phyloP scores from a whole-genome alignment of 2,113 vertebrate species.

The Sphyrna mokarran region DNA sequence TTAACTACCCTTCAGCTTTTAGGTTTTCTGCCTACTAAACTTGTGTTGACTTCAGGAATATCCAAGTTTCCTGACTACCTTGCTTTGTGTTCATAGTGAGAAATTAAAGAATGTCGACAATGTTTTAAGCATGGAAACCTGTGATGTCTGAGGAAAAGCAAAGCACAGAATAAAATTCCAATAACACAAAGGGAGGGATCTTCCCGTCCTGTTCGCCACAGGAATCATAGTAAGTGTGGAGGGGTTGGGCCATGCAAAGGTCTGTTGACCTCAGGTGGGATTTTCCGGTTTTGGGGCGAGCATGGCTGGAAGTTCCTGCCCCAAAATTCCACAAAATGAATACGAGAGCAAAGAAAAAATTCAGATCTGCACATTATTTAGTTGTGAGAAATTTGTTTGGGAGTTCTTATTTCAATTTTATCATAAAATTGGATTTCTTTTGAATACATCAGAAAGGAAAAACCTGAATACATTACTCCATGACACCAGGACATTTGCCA shows the following conservation, averaged over 20 bases:
- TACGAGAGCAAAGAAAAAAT: not conserved
- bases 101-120: not conserved
- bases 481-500: not conserved
- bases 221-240: too few species aligned
- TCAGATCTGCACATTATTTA: not conserved
- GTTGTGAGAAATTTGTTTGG: not conserved
- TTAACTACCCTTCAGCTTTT: not conserved
- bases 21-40: not conserved
- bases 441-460: not conserved
- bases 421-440: not conserved
- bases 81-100: not conserved
- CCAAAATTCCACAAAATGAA: not conserved
- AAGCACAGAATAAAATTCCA: not conserved
- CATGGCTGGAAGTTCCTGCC: not conserved
- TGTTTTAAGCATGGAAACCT: not conserved
- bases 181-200: too few species aligned
- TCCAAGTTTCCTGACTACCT: not conserved
- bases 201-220: too few species aligned
- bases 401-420: not conserved
- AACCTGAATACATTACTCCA: not conserved
- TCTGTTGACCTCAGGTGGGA: too few species aligned
- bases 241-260: too few species aligned
- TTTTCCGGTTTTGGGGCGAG: too few species aligned
- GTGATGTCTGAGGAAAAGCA: not conserved
- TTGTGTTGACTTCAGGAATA: not conserved